A percentile compares a stretch with the other conserved stretches of the same genome.
phyloP scores from a whole-genome alignment of 2,113 vertebrate genomes.

The Clarias batrachus region DNA sequence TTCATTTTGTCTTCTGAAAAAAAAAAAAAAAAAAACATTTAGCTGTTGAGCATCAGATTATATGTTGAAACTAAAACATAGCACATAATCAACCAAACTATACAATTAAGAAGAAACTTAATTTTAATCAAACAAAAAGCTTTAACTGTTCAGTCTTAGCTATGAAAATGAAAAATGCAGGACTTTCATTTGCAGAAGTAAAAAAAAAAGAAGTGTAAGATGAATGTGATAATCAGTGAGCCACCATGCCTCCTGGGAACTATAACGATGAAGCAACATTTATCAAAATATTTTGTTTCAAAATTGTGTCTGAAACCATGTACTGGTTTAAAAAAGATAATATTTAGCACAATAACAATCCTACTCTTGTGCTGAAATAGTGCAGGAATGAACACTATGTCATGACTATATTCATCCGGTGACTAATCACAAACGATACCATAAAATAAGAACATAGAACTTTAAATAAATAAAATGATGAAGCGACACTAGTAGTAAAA shows the following conservation, averaged over 20 bases:
- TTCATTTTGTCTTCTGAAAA: conserved; percentile 82
- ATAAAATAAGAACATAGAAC: too few species aligned
- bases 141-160: background rate
- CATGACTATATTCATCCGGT: too few species aligned
- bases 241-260: background rate
- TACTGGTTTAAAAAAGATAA: background rate
- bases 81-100: background rate
- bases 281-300: background rate
- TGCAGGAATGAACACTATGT: too few species aligned
- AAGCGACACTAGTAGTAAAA: too few species aligned
- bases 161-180: background rate
- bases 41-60: background rate
- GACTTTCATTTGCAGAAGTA: background rate
- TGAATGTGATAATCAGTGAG: too few species aligned
- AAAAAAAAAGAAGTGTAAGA: background rate
- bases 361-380: too few species aligned
- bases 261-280: background rate
- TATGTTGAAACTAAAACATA: background rate
- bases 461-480: too few species aligned
- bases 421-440: too few species aligned
- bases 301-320: background rate
- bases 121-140: background rate
- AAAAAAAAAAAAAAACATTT: conserved; percentile 8
- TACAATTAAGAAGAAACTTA: background rate
- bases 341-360: background rate